Evolutionary conservation across 2,888 invertebrate genomes (phyloP).

Genomic region (Clanis bilineata): DNA sequence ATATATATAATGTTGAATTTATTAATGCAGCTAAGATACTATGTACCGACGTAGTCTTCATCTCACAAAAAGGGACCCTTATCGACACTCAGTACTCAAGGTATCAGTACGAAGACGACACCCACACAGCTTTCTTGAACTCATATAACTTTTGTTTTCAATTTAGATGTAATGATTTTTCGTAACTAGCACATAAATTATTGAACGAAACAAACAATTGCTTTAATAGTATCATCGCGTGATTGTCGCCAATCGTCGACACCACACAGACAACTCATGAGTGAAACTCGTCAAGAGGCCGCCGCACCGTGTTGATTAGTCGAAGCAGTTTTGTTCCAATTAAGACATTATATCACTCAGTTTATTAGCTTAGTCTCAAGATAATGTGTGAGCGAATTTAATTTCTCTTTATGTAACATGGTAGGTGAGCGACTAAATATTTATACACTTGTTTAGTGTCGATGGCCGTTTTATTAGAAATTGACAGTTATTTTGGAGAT

Average conservation of each 20-base stretch:
- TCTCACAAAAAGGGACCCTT: no score
- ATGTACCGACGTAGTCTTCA: no score
- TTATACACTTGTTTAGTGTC: not conserved
- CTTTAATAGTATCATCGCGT: slow-evolving; percentile 7
- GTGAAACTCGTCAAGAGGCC: slow-evolving; percentile 16
- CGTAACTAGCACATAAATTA: not conserved
- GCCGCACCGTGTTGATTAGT: slow-evolving; percentile 2
- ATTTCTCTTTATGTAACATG: slow-evolving; percentile 4
- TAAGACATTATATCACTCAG: slow-evolving; percentile 6
- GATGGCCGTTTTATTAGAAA: no score
- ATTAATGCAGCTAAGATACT: no score
- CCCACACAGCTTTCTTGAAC: no score
- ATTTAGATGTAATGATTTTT: not conserved
- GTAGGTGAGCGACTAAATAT: not conserved
- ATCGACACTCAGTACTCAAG: no score
- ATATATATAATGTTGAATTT: no score
- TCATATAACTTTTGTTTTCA: not conserved
- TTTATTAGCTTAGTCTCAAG: slow-evolving; percentile 6
- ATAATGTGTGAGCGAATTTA: not conserved
- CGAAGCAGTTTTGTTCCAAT: slow-evolving; percentile 4
- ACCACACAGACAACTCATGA: not conserved
- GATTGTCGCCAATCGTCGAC: not conserved
- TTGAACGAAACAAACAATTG: not conserved
- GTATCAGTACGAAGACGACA: no score
- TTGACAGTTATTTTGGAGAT: no score